These are phyloP conservation scores for Lepus americanus DNA, from an alignment of 2,113 vertebrate species.

Conservation along the genomic window DNA sequence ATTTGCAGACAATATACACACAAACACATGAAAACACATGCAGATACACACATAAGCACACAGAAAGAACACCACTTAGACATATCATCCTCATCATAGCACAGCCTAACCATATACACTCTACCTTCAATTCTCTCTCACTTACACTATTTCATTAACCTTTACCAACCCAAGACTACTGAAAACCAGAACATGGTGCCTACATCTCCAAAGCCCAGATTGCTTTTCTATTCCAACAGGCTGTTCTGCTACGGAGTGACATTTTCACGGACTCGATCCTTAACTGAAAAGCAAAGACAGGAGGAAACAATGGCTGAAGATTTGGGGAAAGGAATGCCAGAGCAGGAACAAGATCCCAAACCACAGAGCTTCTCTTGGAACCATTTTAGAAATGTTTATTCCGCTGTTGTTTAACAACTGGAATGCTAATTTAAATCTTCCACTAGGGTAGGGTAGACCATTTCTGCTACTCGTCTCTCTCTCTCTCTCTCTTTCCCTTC, in stretches of 20 bases:
- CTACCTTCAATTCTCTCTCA: background rate
- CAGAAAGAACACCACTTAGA: conserved; percentile 25
- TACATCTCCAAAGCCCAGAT: background rate
- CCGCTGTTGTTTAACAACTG: background rate
- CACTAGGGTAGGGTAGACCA: no score
- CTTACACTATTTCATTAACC: background rate
- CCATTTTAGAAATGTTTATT: conserved; percentile 20
- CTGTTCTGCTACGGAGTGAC: background rate
- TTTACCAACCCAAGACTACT: background rate
- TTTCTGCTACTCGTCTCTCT: background rate
- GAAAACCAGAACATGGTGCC: background rate
- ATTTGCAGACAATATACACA: background rate
- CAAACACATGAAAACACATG: background rate
- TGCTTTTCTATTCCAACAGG: background rate
- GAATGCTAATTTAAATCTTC: background rate
- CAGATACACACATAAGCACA: background rate
- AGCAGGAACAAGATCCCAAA: background rate
- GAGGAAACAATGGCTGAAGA: background rate
- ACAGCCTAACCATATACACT: background rate
- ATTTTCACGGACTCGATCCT: background rate
- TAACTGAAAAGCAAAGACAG: conserved; percentile 24
- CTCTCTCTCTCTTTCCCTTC: no score
- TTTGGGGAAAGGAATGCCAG: background rate
- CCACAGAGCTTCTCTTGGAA: background rate
- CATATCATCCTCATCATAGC: background rate